Conservation (phyloP, 2,113 vertebrate species). For the Cyphomyrus plagiostoma region DNA sequence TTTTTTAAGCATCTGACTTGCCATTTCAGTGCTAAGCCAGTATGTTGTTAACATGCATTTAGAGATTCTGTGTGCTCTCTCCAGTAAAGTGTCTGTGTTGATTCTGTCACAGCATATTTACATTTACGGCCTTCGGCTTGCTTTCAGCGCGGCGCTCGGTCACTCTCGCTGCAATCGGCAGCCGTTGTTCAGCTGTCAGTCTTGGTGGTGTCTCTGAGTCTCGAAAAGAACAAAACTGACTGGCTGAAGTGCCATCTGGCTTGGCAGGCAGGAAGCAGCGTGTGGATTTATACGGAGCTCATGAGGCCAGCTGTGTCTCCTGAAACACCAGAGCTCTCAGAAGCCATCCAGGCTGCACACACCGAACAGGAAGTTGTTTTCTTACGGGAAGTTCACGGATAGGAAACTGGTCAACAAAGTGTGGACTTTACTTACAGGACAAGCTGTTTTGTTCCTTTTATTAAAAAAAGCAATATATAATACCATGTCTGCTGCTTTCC, state of each 20-base stretch:
- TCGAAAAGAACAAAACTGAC: background rate
- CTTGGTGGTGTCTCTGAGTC: background rate
- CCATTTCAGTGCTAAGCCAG: background rate
- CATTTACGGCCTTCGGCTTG: background rate
- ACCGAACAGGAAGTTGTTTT: background rate
- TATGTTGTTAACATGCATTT: background rate
- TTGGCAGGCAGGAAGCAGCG: conserved; percentile 1
- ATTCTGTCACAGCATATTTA: background rate
- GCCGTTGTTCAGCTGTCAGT: conserved; percentile 15
- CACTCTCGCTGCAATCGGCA: background rate
- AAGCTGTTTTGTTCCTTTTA: background rate
- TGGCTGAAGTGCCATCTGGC: conserved; percentile 9
- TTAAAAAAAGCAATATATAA: background rate
- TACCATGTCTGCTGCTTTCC: background rate
- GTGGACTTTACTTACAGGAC: background rate
- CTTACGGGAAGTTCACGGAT: background rate
- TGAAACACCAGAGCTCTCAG: background rate
- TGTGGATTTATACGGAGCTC: background rate
- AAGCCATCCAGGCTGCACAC: background rate
- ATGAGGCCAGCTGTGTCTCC: background rate
- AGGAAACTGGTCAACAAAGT: background rate
- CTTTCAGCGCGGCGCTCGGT: background rate
- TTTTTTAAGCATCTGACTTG: background rate
- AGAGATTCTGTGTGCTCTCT: background rate
- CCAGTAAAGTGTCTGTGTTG: background rate